Evolutionary conservation across 2,888 invertebrate genomes (phyloP).

Genomic region (Serripes groenlandicus): DNA sequence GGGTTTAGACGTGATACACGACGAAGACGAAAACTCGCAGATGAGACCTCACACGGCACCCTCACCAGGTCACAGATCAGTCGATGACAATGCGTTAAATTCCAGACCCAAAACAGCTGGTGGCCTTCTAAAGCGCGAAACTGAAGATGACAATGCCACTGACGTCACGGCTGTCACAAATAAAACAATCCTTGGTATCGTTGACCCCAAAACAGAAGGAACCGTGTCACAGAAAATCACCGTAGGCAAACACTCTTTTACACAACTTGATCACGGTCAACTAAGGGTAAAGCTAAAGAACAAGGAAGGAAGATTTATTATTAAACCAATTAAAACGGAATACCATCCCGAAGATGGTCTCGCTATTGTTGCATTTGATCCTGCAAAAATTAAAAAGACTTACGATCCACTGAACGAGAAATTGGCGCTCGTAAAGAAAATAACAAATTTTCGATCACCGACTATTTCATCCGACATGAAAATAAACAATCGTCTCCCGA

Average conservation of each 20-base stretch:
- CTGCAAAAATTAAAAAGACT: conserved; percentile 24
- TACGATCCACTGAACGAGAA: conserved; percentile 71
- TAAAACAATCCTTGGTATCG: conserved; percentile 67
- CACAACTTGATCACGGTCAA: conserved; percentile 66
- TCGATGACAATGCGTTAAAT: not conserved
- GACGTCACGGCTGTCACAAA: conserved; percentile 33
- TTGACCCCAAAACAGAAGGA: conserved; percentile 70
- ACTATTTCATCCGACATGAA: conserved; percentile 78
- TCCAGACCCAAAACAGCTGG: conserved; percentile 50
- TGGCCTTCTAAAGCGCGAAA: conserved; percentile 8
- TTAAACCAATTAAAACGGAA: conserved; percentile 67
- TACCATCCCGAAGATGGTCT: conserved; percentile 33
- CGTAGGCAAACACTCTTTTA: conserved; percentile 70
- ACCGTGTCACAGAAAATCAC: conserved; percentile 67
- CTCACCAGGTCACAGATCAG: not conserved
- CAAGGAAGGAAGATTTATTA: conserved; percentile 69
- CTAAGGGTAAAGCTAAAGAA: conserved; percentile 72
- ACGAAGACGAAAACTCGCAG: conserved; percentile 27
- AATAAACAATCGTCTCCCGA: conserved; percentile 77
- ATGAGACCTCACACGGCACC: conserved; percentile 63
- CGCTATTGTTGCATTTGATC: conserved; percentile 57
- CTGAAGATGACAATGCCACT: conserved; percentile 29
- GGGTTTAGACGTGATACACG: conserved; percentile 65
- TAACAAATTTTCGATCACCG: conserved; percentile 69
- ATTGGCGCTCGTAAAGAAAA: conserved; percentile 73